Conservation (phyloP, 2,888 invertebrate genomes). For the Ephialtes manifestator region DNA sequence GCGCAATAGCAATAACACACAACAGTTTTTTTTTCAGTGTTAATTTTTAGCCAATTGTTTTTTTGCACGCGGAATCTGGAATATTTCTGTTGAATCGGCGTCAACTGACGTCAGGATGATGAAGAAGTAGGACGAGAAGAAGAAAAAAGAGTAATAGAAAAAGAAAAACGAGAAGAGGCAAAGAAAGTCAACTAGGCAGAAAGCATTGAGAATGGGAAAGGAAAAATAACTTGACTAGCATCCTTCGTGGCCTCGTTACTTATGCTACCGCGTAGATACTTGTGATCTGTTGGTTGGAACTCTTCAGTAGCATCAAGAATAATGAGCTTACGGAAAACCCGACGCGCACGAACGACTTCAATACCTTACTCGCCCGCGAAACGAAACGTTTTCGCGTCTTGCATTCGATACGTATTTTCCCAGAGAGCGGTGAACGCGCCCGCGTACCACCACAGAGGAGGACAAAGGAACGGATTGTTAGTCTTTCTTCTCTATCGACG, state of each 20-base stretch:
- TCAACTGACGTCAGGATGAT: neutral
- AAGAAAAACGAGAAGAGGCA: neutral
- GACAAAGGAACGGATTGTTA: slow-evolving; percentile 60
- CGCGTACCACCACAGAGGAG: neutral
- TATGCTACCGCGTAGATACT: neutral
- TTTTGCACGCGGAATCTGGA: neutral
- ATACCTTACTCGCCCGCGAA: slow-evolving; percentile 6
- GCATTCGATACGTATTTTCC: slow-evolving; percentile 54
- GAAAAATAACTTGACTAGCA: neutral
- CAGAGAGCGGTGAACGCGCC: slow-evolving; percentile 14
- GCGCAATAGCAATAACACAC: too few species aligned
- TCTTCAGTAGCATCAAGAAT: slow-evolving; percentile 23
- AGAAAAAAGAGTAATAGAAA: too few species aligned
- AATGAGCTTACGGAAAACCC: slow-evolving; percentile 52
- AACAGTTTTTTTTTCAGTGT: too few species aligned
- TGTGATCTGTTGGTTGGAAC: slow-evolving; percentile 19
- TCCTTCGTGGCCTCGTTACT: neutral
- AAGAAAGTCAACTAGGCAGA: neutral
- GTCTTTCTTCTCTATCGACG: slow-evolving; percentile 43
- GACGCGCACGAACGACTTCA: slow-evolving; percentile 49
- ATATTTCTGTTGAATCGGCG: neutral
- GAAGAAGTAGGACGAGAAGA: neutral
- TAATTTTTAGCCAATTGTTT: neutral
- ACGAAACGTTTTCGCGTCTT: slow-evolving; percentile 45
- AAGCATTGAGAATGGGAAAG: slow-evolving; percentile 2